Base-by-base conservation (phyloP, 2,113 vertebrate genomes). In the Oncorhynchus mykiss region DNA sequence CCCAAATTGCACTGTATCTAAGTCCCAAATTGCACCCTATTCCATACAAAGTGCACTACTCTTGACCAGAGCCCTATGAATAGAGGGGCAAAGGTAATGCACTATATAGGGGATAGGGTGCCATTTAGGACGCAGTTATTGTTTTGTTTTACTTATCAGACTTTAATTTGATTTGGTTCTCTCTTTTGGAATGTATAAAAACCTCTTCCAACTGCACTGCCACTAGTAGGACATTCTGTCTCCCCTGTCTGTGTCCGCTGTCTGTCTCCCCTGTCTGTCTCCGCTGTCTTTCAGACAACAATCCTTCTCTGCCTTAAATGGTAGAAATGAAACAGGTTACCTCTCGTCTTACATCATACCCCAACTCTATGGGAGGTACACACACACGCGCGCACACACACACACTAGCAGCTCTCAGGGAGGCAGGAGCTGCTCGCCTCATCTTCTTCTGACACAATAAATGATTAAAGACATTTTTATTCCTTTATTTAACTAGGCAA, bases 391-490 rank as follows among this genome's bases (percentile, higher is more conserved):
- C 5, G 16, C 3, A 16, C 49, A 54, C 39, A 45, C 39, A 45
- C 39, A 54, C 49, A 14, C 16, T 2, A n/a, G 60, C 20, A 25
- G 62, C 51, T 54, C 51, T 54, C 12, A 4, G 60, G 20, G 20
- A 22, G 60, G 60, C 22, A 25, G 24, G 60, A 64, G n/a, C 60
- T 16, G n/a, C 60, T 18, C 22, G 8, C 8, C 22, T n/a, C 60
- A 22, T 25, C 22, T 67, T 67, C 24, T 11, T 67, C 65, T 9
- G n/a, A 49, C 31, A n/a, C 27, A n/a, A 76, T 85, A 70, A 76
- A 81, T 77, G 8, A 81, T 77, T 84, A 31, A 84, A 22, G 59
- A 11, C 20, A 34, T 4, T 48, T 73, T 49, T 22, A 67, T 60
- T 27, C 27, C 27, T 27, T 3, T 27, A 27, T 27, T 27, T 27